Conservation (phyloP, 2,888 invertebrate species). For the Sphaeridia pumilis region DNA sequence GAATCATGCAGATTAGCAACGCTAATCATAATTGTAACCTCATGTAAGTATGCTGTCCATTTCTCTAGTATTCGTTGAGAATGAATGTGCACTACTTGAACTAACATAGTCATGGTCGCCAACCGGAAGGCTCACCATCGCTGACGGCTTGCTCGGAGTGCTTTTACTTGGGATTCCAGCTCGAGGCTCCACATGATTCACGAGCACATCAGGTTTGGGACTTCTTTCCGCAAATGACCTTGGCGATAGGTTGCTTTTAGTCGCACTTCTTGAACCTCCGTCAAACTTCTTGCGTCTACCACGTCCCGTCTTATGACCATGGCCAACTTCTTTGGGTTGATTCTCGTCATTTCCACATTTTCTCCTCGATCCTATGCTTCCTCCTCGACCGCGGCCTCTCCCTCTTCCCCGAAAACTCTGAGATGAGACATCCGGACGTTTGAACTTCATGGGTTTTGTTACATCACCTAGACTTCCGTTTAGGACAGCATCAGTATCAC, state of each 20-base stretch:
- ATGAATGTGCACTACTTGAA: no score
- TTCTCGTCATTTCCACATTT: constrained; percentile 2
- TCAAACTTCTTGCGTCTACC: constrained; percentile 7
- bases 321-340: background rate
- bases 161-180: background rate
- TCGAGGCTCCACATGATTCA: background rate
- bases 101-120: constrained; percentile 9
- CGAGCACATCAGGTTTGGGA: background rate
- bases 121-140: background rate
- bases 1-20: no score
- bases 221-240: background rate
- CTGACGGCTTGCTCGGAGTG: background rate
- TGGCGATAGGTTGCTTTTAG: no score
- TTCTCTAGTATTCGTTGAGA: no score
- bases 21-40: no score
- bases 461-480: background rate
- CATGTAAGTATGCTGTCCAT: no score
- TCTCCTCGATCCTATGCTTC: background rate
- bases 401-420: constrained; percentile 1
- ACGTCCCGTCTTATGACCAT: constrained; percentile 2
- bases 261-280: background rate
- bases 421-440: no score
- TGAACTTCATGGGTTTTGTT: no score
- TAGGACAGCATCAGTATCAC: background rate
- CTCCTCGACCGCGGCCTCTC: constrained; percentile 5